Percentiles rank a stretch among this genome's conserved stretches.
phyloP scores from a whole-genome alignment of 2,113 vertebrate species.

The Tinamus guttatus region DNA sequence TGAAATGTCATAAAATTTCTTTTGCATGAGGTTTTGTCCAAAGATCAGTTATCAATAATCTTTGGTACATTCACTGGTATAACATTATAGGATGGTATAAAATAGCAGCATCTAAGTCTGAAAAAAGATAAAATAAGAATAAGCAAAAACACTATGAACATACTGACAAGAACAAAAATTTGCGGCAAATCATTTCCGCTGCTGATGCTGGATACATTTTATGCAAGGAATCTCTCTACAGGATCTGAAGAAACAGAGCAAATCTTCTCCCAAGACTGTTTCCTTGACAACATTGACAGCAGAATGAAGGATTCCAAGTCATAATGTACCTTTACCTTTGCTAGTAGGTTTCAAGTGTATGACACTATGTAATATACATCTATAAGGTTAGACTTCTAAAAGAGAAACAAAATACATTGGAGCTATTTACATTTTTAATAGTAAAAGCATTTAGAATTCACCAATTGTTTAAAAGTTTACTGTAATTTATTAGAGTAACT shows the following conservation, averaged over 20 bases:
- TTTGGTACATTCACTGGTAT: background rate
- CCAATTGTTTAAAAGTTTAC: background rate
- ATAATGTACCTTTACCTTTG: constrained; percentile 15
- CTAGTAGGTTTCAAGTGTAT: background rate
- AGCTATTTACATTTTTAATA: constrained; percentile 1
- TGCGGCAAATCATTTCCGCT: constrained; percentile 12
- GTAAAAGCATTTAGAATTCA: background rate
- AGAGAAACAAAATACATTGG: background rate
- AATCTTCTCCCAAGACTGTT: constrained; percentile 74
- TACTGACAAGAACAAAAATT: constrained; percentile 17
- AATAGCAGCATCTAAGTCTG: too few relatives aligned
- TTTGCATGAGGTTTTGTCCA: background rate
- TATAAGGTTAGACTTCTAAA: background rate
- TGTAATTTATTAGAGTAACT: background rate
- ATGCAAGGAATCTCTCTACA: constrained; percentile 39
- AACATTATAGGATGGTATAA: background rate
- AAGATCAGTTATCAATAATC: constrained; percentile 1
- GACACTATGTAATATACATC: background rate
- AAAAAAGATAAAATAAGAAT: too few relatives aligned
- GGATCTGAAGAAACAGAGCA: constrained; percentile 54
- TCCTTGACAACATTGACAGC: constrained; percentile 76
- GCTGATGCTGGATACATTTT: constrained; percentile 23
- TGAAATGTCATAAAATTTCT: background rate
- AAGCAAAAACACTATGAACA: background rate
- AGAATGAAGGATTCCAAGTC: constrained; percentile 14